These are phyloP conservation scores for Bombus terrestris DNA, from an alignment of 1,140 invertebrate genomes.

Conservation along the genomic window DNA sequence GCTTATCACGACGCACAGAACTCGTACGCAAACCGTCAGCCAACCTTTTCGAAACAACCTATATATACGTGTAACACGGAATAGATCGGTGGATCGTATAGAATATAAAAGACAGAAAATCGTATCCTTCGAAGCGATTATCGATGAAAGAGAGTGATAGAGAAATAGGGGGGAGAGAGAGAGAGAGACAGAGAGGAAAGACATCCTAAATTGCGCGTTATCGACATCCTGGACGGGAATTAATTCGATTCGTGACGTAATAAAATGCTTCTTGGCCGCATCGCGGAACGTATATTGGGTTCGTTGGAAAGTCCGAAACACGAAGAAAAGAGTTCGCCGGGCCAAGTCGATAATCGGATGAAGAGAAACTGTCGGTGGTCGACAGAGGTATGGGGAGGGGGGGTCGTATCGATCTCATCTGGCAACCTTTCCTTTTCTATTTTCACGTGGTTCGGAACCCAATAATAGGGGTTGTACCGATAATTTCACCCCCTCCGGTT, in stretches of 20 bases:
- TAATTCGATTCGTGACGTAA: constrained; percentile 51
- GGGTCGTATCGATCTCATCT: constrained; percentile 65
- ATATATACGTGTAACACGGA: not conserved
- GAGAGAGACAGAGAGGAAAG: not conserved
- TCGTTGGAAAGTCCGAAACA: constrained; percentile 54
- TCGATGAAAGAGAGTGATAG: not conserved
- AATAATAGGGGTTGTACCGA: constrained; percentile 76
- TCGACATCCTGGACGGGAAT: constrained; percentile 42
- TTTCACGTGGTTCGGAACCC: constrained; percentile 71
- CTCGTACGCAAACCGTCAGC: not conserved
- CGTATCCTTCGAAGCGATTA: not conserved
- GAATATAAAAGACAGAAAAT: not conserved
- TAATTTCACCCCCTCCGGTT: constrained; percentile 75
- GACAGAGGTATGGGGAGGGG: not conserved
- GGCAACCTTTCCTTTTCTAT: constrained; percentile 67
- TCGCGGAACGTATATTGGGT: constrained; percentile 47
- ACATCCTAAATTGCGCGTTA: constrained; percentile 44
- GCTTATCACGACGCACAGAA: not conserved
- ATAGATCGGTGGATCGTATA: not conserved
- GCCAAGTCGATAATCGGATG: constrained; percentile 67
- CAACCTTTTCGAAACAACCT: not conserved
- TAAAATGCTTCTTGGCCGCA: constrained; percentile 50
- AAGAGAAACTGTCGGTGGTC: constrained; percentile 53
- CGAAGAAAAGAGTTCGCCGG: constrained; percentile 54
- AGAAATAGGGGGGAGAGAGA: no score